These are phyloP conservation scores for Micrasema minimum DNA, from an alignment of 1,140 invertebrate genomes.

Conservation along the genomic window DNA sequence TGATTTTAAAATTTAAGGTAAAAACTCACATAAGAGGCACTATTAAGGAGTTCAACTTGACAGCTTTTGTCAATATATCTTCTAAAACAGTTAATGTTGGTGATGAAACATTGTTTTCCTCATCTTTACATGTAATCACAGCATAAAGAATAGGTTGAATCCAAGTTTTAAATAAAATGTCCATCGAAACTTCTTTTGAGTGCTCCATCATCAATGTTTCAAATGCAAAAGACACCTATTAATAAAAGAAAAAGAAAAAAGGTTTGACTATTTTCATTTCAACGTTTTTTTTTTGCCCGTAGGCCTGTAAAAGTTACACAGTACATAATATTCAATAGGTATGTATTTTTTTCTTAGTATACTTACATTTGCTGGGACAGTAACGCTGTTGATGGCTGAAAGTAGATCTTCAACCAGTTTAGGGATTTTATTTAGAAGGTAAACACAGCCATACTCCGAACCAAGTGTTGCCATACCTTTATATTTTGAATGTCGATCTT, in stretches of 20 bases:
- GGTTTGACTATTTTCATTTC: too few species aligned
- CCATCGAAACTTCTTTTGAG: slow-evolving; percentile 46
- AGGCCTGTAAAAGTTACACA: too few species aligned
- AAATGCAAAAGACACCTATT: slow-evolving; percentile 58
- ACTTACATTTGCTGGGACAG: slow-evolving; percentile 41
- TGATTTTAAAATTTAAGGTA: neutral
- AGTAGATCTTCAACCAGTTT: slow-evolving; percentile 55
- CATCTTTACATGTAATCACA: slow-evolving; percentile 39
- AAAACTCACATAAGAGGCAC: slow-evolving; percentile 57
- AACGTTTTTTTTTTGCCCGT: too few species aligned
- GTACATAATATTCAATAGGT: too few species aligned
- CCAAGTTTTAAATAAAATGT: slow-evolving; percentile 55
- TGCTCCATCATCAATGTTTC: slow-evolving; percentile 57
- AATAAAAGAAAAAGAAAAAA: too few species aligned
- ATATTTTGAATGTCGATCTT: slow-evolving; percentile 45
- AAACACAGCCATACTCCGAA: slow-evolving; percentile 42
- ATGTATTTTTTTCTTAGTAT: neutral
- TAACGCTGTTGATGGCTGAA: slow-evolving; percentile 41
- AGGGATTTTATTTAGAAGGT: slow-evolving; percentile 52
- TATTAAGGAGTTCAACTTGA: slow-evolving; percentile 55
- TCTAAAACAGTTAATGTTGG: slow-evolving; percentile 55
- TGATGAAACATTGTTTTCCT: slow-evolving; percentile 46
- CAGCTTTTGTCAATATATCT: slow-evolving; percentile 56
- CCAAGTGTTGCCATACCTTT: slow-evolving; percentile 42
- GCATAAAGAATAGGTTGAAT: slow-evolving; percentile 55